These are phyloP conservation scores for Leucopsar rothschildi DNA, from an alignment of 2,113 vertebrate species.

Conservation along the genomic window DNA sequence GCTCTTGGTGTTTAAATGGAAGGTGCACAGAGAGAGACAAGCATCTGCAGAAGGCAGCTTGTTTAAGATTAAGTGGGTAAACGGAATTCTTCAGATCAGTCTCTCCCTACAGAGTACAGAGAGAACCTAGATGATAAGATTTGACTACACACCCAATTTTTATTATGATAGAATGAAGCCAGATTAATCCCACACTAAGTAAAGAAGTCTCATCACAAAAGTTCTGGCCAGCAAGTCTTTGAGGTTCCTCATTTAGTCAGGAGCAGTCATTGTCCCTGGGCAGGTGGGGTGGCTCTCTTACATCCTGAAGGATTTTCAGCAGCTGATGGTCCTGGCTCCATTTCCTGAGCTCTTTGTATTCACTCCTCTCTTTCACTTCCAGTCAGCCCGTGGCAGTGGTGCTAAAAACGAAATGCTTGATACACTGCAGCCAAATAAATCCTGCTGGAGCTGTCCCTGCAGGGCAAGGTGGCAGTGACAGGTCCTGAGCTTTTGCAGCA, in stretches of 20 bases:
- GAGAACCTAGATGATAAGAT: neutral
- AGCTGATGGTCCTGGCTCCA: neutral
- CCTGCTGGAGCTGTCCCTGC: neutral
- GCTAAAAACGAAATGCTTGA: neutral
- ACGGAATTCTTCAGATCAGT: neutral
- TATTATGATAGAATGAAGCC: neutral
- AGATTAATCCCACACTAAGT: neutral
- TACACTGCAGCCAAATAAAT: neutral
- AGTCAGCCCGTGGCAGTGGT: neutral
- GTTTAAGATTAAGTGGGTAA: neutral
- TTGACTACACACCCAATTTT: neutral
- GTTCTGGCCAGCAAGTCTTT: neutral
- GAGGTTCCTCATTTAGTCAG: neutral
- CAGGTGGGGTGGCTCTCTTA: neutral
- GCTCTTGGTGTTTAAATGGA: neutral
- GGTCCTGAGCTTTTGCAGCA: neutral
- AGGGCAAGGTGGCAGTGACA: neutral
- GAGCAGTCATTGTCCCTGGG: neutral
- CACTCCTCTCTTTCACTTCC: rapidly evolving
- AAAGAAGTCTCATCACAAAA: neutral
- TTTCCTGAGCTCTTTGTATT: neutral
- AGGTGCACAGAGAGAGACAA: neutral
- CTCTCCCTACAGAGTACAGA: neutral
- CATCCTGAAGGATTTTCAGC: neutral
- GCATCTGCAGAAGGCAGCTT: neutral